Percentiles rank a stretch among this genome's conserved stretches.
Conservation (phyloP, 2,113 vertebrate genomes). For the Phyllostomus discolor region DNA sequence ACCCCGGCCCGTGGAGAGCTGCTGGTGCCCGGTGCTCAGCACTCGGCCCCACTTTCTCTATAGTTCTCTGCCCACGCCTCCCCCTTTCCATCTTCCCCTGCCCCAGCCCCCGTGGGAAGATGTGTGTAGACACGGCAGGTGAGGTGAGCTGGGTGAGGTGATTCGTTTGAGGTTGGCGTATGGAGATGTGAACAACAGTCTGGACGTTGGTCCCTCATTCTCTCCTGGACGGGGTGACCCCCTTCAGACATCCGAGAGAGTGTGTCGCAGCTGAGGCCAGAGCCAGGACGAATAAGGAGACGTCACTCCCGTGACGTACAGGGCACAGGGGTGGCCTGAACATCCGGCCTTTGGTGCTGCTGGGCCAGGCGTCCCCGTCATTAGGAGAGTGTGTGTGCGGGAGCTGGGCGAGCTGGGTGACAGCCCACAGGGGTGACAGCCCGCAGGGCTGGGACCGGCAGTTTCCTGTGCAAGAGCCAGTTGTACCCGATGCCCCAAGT, state of each 20-base stretch:
- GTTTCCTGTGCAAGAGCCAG: too few species aligned
- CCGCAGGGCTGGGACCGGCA: background rate
- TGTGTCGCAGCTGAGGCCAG: background rate
- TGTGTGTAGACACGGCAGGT: background rate
- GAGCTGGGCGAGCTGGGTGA: background rate
- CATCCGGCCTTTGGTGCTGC: background rate
- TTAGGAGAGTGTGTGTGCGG: background rate
- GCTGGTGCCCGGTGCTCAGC: background rate
- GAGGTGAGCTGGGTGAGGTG: background rate
- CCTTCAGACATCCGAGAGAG: background rate
- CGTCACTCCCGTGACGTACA: background rate
- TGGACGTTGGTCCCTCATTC: background rate
- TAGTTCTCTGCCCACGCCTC: background rate
- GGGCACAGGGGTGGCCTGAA: background rate
- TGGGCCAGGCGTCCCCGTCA: background rate
- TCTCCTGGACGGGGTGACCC: background rate
- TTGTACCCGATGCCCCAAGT: background rate
- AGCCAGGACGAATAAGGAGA: background rate
- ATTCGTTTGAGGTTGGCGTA: background rate
- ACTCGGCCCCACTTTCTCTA: background rate
- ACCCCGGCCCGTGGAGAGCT: background rate
- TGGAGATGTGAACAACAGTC: background rate
- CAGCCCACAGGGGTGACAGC: background rate
- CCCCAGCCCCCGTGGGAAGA: too few species aligned
- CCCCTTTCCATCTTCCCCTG: background rate